These are phyloP conservation scores for Ceratina japonica DNA, from an alignment of 1,140 invertebrate genomes.

Conservation along the genomic window DNA sequence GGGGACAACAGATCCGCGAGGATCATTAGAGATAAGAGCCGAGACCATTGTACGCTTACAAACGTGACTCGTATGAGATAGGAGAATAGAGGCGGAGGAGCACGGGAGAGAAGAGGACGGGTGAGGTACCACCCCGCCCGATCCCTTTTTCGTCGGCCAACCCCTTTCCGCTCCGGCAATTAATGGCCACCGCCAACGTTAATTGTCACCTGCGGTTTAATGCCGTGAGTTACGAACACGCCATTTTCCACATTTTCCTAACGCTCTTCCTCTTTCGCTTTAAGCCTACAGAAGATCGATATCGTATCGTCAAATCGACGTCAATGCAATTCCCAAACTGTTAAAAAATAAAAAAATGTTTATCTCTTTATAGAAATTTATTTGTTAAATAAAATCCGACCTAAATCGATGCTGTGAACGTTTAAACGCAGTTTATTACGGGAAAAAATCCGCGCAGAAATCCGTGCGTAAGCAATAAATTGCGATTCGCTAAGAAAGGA, in stretches of 20 bases:
- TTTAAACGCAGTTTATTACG: too few relatives aligned
- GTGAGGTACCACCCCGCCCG: slow-evolving; percentile 3
- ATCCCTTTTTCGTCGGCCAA: neutral
- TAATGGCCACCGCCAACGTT: slow-evolving; percentile 41
- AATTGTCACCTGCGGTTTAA: slow-evolving; percentile 51
- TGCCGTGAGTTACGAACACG: slow-evolving; percentile 38
- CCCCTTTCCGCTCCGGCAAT: slow-evolving; percentile 36
- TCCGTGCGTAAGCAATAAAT: neutral
- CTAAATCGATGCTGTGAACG: too few relatives aligned
- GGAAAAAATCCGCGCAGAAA: neutral
- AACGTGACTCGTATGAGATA: slow-evolving; percentile 52
- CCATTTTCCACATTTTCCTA: slow-evolving; percentile 15
- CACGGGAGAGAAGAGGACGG: slow-evolving; percentile 4
- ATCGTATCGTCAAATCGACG: neutral
- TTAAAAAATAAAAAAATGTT: neutral
- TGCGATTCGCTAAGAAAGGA: neutral
- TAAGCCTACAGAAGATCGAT: neutral
- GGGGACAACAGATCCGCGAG: slow-evolving; percentile 43
- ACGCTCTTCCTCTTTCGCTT: neutral
- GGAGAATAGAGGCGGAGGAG: slow-evolving; percentile 35
- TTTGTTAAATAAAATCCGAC: too few relatives aligned
- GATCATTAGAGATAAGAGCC: slow-evolving; percentile 55
- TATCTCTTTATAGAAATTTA: too few relatives aligned
- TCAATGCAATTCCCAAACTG: neutral
- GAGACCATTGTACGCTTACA: slow-evolving; percentile 43